These are phyloP conservation scores for Capreolus pygargus DNA, from an alignment of 2,113 vertebrate genomes.

Conservation along the genomic window DNA sequence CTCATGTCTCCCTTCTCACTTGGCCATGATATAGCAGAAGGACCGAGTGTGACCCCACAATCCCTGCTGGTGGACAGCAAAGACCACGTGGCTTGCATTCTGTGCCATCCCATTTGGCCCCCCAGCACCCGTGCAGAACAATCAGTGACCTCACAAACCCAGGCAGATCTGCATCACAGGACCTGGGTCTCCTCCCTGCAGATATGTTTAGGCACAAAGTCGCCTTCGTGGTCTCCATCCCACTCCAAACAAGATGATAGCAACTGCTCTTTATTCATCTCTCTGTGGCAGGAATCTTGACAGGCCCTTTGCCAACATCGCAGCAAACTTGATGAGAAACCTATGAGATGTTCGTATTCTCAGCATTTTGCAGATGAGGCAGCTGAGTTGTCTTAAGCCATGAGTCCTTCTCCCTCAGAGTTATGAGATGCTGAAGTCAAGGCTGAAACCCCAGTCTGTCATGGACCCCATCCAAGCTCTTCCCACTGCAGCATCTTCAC, in stretches of 20 bases:
- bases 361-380: background rate
- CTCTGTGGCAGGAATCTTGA: background rate
- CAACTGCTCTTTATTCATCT: background rate
- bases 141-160: background rate
- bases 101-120: background rate
- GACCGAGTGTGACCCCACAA: background rate
- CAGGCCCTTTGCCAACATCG: background rate
- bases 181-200: background rate
- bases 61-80: background rate
- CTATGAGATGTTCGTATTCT: background rate
- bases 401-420: background rate
- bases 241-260: background rate
- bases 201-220: background rate
- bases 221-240: background rate
- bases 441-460: background rate
- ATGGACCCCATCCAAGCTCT: background rate
- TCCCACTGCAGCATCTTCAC: background rate
- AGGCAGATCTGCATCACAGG: background rate
- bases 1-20: background rate
- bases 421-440: background rate
- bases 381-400: background rate
- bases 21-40: background rate
- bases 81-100: background rate
- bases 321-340: background rate
- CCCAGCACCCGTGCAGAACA: background rate